These are phyloP conservation scores for Ormyrus rosae DNA, from an alignment of 2,888 invertebrate species.

Conservation along the genomic window DNA sequence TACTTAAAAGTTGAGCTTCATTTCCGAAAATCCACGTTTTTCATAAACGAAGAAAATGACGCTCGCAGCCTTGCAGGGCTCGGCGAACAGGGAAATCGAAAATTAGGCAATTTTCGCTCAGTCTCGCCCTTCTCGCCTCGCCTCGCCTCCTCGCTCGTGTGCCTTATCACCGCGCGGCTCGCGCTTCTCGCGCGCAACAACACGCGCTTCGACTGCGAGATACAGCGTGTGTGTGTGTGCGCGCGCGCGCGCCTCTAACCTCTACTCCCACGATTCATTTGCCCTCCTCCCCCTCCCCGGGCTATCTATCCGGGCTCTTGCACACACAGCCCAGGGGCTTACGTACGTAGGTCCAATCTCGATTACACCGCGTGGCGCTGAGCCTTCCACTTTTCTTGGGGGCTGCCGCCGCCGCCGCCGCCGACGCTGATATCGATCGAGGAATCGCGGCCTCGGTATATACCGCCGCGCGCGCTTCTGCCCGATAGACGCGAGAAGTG, in stretches of 20 bases:
- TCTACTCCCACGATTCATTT: conserved; percentile 19
- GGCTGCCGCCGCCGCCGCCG: neutral
- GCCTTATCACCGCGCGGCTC: conserved; percentile 2
- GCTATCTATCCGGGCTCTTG: conserved; percentile 14
- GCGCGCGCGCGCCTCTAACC: neutral
- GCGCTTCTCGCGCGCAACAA: no score
- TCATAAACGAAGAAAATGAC: no score
- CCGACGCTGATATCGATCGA: conserved; percentile 45
- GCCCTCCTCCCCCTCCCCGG: neutral
- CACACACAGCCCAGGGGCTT: conserved; percentile 2
- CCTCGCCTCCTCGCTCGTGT: conserved; percentile 3
- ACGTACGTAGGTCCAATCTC: conserved; percentile 28
- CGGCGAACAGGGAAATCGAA: neutral
- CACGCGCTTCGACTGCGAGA: neutral
- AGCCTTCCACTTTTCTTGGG: conserved; percentile 17
- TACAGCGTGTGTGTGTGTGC: neutral
- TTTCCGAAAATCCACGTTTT: no score
- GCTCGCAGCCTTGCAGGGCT: neutral
- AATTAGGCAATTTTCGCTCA: neutral
- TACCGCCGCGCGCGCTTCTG: conserved; percentile 1
- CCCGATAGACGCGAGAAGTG: conserved; percentile 33
- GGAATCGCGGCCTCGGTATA: conserved; percentile 16
- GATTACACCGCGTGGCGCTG: conserved; percentile 42
- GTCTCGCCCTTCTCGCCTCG: neutral
- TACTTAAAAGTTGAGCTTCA: no score